These are phyloP conservation scores for Huso huso DNA, from an alignment of 2,797 vertebrate species.

Conservation along the genomic window DNA sequence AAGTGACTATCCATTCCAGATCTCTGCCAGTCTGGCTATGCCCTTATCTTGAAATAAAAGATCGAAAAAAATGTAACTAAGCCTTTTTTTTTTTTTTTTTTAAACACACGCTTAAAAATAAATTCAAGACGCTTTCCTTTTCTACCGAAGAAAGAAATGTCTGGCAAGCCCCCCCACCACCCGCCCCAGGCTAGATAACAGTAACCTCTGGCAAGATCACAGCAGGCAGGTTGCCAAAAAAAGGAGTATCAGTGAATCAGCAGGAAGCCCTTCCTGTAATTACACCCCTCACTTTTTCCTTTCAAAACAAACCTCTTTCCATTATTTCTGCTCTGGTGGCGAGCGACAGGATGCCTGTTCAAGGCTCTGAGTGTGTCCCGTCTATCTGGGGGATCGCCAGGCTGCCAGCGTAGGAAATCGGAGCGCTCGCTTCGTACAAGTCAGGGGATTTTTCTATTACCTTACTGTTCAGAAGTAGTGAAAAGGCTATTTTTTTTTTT, in stretches of 20 bases:
- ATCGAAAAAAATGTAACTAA: no score
- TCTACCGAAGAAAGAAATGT: not conserved
- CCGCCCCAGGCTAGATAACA: not conserved
- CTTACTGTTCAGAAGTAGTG: no score
- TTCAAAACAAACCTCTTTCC: constrained; percentile 4
- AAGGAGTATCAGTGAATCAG: not conserved
- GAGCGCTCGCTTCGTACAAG: not conserved
- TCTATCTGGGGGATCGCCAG: not conserved
- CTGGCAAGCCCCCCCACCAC: not conserved
- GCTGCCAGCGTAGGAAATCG: not conserved
- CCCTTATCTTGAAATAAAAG: no score
- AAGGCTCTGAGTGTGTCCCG: not conserved
- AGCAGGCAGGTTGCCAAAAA: not conserved
- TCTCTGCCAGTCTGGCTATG: no score
- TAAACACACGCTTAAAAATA: no score
- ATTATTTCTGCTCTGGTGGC: constrained; percentile 2
- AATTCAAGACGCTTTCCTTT: not conserved
- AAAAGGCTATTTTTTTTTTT: no score
- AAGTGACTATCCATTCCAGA: no score
- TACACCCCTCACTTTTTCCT: constrained; percentile 6
- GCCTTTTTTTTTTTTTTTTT: no score
- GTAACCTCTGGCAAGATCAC: not conserved
- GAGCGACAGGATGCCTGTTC: constrained; percentile 4
- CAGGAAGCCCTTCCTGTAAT: constrained; percentile 5
- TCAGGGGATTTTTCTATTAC: not conserved